These are phyloP conservation scores for Agelas oroides DNA, from an alignment of 37 sponge, comb jelly and placozoan species.

Conservation along the genomic window DNA sequence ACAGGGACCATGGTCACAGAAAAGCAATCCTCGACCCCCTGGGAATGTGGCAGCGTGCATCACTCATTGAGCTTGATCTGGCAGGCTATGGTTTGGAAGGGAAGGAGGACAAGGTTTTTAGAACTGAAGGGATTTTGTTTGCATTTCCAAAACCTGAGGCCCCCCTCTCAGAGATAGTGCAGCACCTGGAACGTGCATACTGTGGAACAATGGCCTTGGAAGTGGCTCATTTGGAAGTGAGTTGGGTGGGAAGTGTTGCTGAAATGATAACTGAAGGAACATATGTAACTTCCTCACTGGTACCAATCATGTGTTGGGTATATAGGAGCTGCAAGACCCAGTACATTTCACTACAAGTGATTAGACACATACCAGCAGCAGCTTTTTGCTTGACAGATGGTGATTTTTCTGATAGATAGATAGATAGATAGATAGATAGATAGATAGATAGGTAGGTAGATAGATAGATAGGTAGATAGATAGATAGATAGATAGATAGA, in stretches of 20 bases:
- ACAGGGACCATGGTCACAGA: slow-evolving; percentile 70
- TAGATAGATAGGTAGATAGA: too few relatives aligned
- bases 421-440: too few relatives aligned
- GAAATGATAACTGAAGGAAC: too few relatives aligned
- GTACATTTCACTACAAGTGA: too few relatives aligned
- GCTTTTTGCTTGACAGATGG: too few relatives aligned
- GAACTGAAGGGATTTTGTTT: slow-evolving; percentile 25
- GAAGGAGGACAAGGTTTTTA: neutral
- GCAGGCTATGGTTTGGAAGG: neutral
- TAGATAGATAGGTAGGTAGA: too few relatives aligned
- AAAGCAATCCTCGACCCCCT: slow-evolving; percentile 71
- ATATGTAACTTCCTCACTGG: too few relatives aligned
- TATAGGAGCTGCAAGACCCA: too few relatives aligned
- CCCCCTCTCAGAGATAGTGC: slow-evolving; percentile 44
- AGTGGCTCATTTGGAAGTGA: slow-evolving; percentile 50
- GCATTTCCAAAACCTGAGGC: slow-evolving; percentile 17
- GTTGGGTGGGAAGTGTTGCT: neutral
- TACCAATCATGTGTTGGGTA: too few relatives aligned
- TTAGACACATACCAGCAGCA: too few relatives aligned
- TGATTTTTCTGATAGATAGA: too few relatives aligned
- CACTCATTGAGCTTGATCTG: slow-evolving; percentile 7
- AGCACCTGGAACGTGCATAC: slow-evolving; percentile 63
- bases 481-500: too few relatives aligned
- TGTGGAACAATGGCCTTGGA: slow-evolving; percentile 73
- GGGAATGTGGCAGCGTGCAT: neutral